Base-by-base conservation (phyloP, 23 tunicate genomes). In the Trididemnum miniatum region DNA sequence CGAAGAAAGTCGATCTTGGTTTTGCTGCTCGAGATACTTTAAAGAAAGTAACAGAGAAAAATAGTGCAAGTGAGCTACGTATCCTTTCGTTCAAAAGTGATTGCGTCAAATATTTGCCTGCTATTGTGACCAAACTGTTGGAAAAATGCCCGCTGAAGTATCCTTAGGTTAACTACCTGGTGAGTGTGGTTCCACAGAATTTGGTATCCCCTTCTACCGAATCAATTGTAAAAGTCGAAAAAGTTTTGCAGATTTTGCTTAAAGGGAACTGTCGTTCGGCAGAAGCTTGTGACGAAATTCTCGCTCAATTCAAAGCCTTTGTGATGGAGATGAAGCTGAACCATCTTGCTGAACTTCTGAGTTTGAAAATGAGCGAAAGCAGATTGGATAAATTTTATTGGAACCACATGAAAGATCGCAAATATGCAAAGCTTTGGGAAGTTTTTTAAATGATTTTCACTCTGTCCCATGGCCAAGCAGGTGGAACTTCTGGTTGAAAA, bases 361-460 rank as follows among this genome's bases (percentile, higher is more conserved):
- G 32, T 67, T 67, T 67, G 12, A 32, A 33, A 5, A 67, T 67
- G n/a, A 32, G 18, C 25, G n/a, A 67, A 32, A 31, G 25, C 18
- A 67, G 38, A 67, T 32, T 67, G n/a, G 38, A 67, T 67, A 38
- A 31, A 67, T 67, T 67, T 67, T 67, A 67, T 67, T 67, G 75
- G 38, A 67, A 67, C 25, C 32, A 67, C 38, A 31, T 67, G 75
- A 67, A 67, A 32, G 38, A 67, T 67, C 9, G 2, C 12, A 31
- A 67, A 32, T 32, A 67, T 32, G 28, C 79, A 15, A 38, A 37
- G 79, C 59, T 73, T 22, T 73, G 79, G 59, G 59, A 38, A 22
- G 29, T 73, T 40, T 38, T 73, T 22, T 3, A 37, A 25, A 38
- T 73, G 20, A 38, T 73, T 12, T 40, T 73, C 31, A 73, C 79